Evolutionary conservation across 2,888 invertebrate genomes (phyloP).

Genomic region (Cheilosia urbana): DNA sequence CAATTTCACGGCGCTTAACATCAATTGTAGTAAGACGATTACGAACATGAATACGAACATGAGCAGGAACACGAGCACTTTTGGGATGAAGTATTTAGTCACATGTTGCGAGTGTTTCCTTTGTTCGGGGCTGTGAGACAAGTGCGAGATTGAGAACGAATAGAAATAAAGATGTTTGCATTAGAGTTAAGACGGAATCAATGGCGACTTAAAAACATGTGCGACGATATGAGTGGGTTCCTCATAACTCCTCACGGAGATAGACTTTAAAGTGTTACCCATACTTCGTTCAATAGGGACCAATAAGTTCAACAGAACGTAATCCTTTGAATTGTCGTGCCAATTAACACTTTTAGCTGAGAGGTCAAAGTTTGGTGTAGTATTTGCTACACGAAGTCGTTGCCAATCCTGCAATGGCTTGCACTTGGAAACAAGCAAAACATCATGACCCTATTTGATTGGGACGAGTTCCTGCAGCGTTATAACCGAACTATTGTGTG

Average conservation of each 20-base stretch:
- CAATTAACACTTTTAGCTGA: neutral
- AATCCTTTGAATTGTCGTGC: neutral
- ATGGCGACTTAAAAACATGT: too few species aligned
- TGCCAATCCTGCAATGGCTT: neutral
- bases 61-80: conserved; percentile 9
- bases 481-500: neutral
- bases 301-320: neutral
- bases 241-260: neutral
- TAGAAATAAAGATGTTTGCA: neutral
- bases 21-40: conserved; percentile 29
- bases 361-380: neutral
- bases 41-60: conserved; percentile 22
- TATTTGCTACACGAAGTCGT: neutral
- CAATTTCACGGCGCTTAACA: conserved; percentile 39
- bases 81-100: conserved; percentile 26
- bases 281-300: neutral
- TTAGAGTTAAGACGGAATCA: neutral
- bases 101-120: conserved; percentile 15
- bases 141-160: conserved; percentile 14
- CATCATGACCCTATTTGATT: neutral
- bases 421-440: neutral
- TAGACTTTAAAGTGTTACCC: neutral
- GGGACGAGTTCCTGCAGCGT: neutral
- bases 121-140: conserved; percentile 5
- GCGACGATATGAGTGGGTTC: neutral